phyloP scores from a whole-genome alignment of 2,113 vertebrate species.

The Melanerpes formicivorus region DNA sequence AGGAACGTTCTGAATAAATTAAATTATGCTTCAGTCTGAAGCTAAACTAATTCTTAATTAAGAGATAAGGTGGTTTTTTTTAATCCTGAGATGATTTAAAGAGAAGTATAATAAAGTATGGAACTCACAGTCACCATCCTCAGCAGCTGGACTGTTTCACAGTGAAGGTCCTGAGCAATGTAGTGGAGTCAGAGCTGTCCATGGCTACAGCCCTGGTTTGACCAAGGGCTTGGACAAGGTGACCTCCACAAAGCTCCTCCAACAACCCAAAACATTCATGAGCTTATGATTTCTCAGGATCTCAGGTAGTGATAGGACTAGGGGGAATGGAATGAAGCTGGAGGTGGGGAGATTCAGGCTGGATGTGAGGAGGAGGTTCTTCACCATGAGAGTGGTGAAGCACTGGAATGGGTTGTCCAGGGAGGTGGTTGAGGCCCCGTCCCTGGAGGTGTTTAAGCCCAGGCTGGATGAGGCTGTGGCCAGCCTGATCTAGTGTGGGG shows the following conservation, averaged over 20 bases:
- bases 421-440: no score
- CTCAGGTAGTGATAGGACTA: no score
- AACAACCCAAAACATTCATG: background rate
- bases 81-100: conserved; percentile 23
- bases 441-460: no score
- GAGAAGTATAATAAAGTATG: background rate
- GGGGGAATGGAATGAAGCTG: no score
- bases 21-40: conserved; percentile 42
- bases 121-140: background rate
- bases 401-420: no score
- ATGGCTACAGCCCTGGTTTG: background rate
- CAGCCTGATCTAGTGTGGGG: no score
- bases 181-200: background rate
- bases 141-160: background rate
- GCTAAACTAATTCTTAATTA: conserved; percentile 54
- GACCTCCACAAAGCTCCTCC: background rate
- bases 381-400: no score
- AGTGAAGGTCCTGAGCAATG: background rate
- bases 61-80: conserved; percentile 49
- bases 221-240: background rate
- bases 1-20: conserved; percentile 15
- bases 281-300: background rate
- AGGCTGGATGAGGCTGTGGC: no score
- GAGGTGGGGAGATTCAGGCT: no score
- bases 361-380: no score